Percentiles rank a stretch among this genome's conserved stretches.
These are phyloP conservation scores for Pogonus chalceus DNA, from an alignment of 1,140 invertebrate species.

Conservation along the genomic window DNA sequence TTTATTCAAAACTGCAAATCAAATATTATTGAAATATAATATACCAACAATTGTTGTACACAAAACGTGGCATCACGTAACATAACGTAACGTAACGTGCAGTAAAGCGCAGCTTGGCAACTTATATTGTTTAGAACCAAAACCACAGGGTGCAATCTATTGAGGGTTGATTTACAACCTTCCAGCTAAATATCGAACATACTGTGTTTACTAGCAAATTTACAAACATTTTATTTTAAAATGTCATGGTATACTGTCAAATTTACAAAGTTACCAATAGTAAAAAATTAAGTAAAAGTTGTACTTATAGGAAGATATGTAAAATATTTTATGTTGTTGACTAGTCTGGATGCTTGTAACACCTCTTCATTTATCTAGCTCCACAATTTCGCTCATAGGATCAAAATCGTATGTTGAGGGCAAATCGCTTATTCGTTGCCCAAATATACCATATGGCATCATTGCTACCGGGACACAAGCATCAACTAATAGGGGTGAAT, in stretches of 20 bases:
- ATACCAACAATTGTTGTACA: too few relatives aligned
- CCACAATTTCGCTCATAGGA: conserved; percentile 13
- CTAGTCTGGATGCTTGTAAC: conserved; percentile 2
- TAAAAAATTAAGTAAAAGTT: too few relatives aligned
- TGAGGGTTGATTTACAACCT: conserved; percentile 16
- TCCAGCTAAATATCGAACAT: background rate
- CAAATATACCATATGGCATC: conserved; percentile 14
- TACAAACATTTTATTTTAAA: too few relatives aligned
- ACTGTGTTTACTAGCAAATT: too few relatives aligned
- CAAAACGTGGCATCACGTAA: conserved; percentile 10
- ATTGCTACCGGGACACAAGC: too few relatives aligned
- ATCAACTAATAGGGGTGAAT: too few relatives aligned
- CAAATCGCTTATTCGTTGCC: conserved; percentile 12
- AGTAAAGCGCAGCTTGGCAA: background rate
- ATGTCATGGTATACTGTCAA: too few relatives aligned
- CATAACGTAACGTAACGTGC: background rate
- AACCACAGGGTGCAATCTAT: conserved; percentile 18
- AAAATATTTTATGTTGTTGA: background rate
- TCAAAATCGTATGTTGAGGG: conserved; percentile 9
- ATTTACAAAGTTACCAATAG: too few relatives aligned
- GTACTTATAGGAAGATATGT: too few relatives aligned
- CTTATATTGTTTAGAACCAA: conserved; percentile 16
- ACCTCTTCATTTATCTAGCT: conserved; percentile 21
- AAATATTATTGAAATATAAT: too few relatives aligned
- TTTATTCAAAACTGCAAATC: too few relatives aligned